Conservation (phyloP, 2,113 vertebrate species). For the Gymnarchus niloticus region DNA sequence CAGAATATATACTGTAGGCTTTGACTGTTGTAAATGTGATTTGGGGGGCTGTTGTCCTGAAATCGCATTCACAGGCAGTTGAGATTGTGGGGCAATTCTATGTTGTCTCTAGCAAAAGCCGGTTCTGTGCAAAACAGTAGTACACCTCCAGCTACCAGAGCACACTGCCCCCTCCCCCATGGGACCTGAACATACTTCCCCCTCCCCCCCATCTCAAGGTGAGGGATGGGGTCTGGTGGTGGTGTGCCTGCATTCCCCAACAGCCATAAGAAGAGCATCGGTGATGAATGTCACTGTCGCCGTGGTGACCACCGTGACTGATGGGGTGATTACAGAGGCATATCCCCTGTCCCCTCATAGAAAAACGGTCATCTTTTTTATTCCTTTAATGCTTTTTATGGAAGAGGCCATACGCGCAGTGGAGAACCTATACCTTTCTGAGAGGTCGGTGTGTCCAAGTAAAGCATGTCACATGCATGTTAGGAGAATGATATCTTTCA, state of each 20-base stretch:
- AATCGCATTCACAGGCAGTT: background rate
- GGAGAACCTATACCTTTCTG: background rate
- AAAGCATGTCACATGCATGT: background rate
- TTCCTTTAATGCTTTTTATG: constrained; percentile 13
- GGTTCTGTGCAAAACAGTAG: background rate
- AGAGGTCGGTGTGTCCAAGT: background rate
- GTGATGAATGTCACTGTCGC: constrained; percentile 57
- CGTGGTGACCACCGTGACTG: constrained; percentile 46
- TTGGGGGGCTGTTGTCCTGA: background rate
- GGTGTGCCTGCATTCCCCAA: constrained; percentile 33
- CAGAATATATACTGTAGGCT: background rate
- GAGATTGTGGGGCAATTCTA: background rate
- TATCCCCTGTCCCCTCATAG: constrained; percentile 41
- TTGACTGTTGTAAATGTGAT: background rate
- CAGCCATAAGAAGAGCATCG: constrained; percentile 32
- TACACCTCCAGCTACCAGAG: background rate
- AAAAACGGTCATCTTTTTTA: constrained; percentile 45
- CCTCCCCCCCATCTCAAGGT: background rate
- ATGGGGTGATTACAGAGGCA: constrained; percentile 55
- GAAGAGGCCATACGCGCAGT: background rate
- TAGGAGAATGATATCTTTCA: background rate
- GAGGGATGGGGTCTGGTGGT: constrained; percentile 8
- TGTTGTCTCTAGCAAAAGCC: background rate
- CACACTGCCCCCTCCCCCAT: background rate
- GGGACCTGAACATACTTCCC: background rate